These are phyloP conservation scores for Tenualosa thibaudeaui DNA, from an alignment of 2,797 vertebrate genomes.

Conservation along the genomic window DNA sequence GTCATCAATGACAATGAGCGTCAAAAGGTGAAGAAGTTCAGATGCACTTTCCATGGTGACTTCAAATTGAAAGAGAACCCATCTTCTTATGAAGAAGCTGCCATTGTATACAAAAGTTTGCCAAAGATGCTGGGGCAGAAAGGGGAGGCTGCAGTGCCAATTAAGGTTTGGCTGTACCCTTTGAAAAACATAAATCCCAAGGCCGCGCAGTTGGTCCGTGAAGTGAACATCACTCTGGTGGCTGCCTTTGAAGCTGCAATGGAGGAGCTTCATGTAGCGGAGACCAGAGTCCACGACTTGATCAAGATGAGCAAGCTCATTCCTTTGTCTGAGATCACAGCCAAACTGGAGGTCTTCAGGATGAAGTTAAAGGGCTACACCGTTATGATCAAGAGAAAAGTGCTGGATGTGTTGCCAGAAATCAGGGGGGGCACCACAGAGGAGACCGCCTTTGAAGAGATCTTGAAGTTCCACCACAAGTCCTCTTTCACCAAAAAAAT, in stretches of 20 bases:
- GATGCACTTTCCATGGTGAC: not conserved
- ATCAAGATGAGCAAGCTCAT: not conserved
- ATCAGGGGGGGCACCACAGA: not conserved
- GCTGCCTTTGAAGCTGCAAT: not conserved
- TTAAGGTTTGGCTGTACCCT: not conserved
- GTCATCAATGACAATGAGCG: not conserved
- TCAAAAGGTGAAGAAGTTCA: not conserved
- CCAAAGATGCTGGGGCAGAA: not conserved
- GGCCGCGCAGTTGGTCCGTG: not conserved
- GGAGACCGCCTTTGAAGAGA: not conserved
- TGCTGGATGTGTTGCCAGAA: not conserved
- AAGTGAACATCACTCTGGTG: not conserved
- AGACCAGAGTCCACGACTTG: not conserved
- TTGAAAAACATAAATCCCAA: not conserved
- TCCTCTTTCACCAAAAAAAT: not conserved
- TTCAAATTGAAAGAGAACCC: constrained; percentile 3
- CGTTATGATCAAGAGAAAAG: not conserved
- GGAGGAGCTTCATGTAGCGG: not conserved
- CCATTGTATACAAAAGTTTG: not conserved
- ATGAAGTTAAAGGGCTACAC: not conserved
- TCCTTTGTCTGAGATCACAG: not conserved
- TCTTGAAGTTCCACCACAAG: not conserved
- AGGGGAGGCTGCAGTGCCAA: not conserved
- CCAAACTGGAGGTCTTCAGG: not conserved
- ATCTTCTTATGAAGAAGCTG: not conserved